Base-by-base conservation (phyloP, 2,888 invertebrate genomes). In the Tetragnatha montana region DNA sequence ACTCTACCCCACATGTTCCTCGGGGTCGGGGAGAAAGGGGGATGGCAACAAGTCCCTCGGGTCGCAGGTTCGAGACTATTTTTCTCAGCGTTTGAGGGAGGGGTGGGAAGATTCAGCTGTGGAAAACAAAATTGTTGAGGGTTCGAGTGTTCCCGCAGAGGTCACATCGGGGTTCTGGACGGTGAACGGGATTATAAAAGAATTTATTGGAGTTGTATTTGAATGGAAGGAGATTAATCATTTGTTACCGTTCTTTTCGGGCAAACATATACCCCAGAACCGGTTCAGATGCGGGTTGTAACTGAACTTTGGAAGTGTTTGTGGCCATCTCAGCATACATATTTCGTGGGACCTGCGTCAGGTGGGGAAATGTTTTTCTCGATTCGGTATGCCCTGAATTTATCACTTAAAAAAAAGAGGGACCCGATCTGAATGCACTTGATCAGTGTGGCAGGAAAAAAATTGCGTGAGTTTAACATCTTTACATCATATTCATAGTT, bases 61-160 rank as follows among this genome's bases (percentile, higher is more conserved):
- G 71, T 47, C n/a, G 50, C 21, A 70, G 22, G 35, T 73, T 81
- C 85, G 89, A 85, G 89, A 89, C 85, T 85, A 75, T 89, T 89
- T 89, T 81, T 14, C 60, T 47, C 14, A 60, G 60, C 60, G 6
- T 35, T 60, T 60, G 74, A 74, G 22, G 81, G 81, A 21, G 82
- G 71, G 81, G 81, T 47, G 60, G 70, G 70, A 71, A 60, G 8
- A 60, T n/a, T 60, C 21, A 49, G 79, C 17, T 49, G 74, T 60
- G 81, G 88, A 82, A 89, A 85, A 81, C 71, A 89, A 78, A 88
- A 89, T 85, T 81, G 69, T 80, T 88, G 78, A 35, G 21, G 21
- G 68, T 21, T 83, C 17, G 70, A 49, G 73, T 74, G 51, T 60
- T 60, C 17, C 50, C 21, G 50, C 14, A 84, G 69, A 60, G 89